Percentiles rank a stretch among this genome's conserved stretches.
These are phyloP conservation scores for Chrysotoxum bicinctum DNA, from an alignment of 2,888 invertebrate species.

Conservation along the genomic window DNA sequence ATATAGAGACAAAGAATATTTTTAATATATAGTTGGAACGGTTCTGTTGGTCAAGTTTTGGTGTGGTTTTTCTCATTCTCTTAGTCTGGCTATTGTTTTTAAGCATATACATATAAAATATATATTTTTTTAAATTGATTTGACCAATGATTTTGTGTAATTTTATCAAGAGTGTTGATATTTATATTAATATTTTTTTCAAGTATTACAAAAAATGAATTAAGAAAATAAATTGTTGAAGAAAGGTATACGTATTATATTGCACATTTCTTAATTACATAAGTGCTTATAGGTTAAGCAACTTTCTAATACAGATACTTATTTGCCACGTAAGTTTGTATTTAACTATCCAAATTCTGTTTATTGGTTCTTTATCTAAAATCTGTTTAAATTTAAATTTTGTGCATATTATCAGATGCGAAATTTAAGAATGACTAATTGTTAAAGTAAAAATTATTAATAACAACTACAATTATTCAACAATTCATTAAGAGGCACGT, in stretches of 20 bases:
- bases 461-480: too few species aligned
- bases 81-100: too few species aligned
- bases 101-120: background rate
- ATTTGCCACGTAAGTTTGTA: background rate
- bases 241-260: constrained; percentile 14
- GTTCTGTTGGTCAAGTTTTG: background rate
- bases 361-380: too few species aligned
- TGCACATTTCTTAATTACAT: background rate
- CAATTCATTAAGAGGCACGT: too few species aligned
- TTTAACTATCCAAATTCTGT: too few species aligned
- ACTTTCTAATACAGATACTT: background rate
- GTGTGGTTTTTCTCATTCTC: background rate
- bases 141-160: background rate
- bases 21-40: background rate
- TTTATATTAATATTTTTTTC: background rate
- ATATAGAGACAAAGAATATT: background rate
- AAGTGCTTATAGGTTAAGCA: background rate
- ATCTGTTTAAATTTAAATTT: too few species aligned
- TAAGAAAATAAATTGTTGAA: background rate
- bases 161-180: background rate
- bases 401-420: too few species aligned
- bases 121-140: background rate
- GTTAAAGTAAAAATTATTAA: too few species aligned
- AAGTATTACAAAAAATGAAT: background rate
- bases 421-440: too few species aligned